These are phyloP conservation scores for Cyphomyrus discorhynchus DNA, from an alignment of 2,113 vertebrate species.

Conservation along the genomic window DNA sequence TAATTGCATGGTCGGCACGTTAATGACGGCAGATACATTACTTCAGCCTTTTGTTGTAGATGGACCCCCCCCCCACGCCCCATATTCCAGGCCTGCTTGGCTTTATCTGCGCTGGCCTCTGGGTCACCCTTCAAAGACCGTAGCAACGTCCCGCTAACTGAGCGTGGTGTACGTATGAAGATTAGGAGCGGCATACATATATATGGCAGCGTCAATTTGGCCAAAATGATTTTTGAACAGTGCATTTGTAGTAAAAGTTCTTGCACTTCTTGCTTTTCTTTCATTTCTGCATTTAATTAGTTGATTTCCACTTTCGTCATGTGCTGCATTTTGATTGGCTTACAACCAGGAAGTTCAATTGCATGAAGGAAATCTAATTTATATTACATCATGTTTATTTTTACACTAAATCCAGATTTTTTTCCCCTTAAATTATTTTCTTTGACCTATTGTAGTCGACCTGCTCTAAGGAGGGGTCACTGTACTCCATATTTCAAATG, in stretches of 20 bases:
- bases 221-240: neutral
- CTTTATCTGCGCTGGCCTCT: neutral
- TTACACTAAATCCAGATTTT: neutral
- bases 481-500: neutral
- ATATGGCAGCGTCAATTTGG: neutral
- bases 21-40: neutral
- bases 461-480: neutral
- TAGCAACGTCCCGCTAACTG: neutral
- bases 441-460: neutral
- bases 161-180: neutral
- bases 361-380: neutral
- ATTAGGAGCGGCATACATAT: neutral
- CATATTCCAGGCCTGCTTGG: neutral
- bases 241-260: neutral
- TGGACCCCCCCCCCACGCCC: neutral
- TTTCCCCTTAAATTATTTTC: neutral
- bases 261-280: neutral
- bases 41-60: neutral
- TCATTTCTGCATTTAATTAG: neutral
- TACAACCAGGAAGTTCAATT: neutral
- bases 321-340: neutral
- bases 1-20: neutral
- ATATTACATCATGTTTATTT: neutral
- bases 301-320: neutral
- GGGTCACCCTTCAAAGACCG: neutral